A percentile compares a stretch with the other conserved stretches of the same genome.
Evolutionary conservation across 2,113 vertebrate genomes (phyloP).

Genomic region (Halcyon senegalensis): DNA sequence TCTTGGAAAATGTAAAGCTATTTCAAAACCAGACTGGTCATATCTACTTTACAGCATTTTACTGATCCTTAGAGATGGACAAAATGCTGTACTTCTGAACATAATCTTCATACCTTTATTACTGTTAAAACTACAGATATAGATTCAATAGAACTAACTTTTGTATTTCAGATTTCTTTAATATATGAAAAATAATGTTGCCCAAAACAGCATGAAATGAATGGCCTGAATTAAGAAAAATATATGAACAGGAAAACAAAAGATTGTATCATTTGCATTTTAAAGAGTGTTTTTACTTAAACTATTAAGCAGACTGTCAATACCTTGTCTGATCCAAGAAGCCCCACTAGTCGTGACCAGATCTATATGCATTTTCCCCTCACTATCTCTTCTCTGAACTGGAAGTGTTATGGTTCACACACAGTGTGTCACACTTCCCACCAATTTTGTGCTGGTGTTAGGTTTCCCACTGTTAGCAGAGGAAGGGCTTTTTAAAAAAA

Average conservation of each 20-base stretch:
- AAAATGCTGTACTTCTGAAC: background rate
- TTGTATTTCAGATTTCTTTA: background rate
- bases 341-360: background rate
- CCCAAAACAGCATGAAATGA: background rate
- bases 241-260: background rate
- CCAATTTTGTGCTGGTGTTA: background rate
- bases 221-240: background rate
- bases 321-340: background rate
- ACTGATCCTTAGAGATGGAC: background rate
- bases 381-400: background rate
- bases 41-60: background rate
- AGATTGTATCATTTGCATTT: background rate
- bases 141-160: background rate
- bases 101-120: background rate
- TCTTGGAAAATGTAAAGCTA: background rate
- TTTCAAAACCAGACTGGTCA: background rate
- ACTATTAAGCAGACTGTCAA: background rate
- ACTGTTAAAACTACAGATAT: background rate
- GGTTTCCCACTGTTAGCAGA: background rate
- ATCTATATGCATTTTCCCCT: background rate
- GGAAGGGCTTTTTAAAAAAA: background rate
- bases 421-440: too few species aligned
- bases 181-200: background rate
- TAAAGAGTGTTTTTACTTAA: background rate
- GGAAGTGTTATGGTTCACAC: background rate